Evolutionary conservation across 2,888 invertebrate genomes (phyloP).

Genomic region (Cremastinae sp.): DNA sequence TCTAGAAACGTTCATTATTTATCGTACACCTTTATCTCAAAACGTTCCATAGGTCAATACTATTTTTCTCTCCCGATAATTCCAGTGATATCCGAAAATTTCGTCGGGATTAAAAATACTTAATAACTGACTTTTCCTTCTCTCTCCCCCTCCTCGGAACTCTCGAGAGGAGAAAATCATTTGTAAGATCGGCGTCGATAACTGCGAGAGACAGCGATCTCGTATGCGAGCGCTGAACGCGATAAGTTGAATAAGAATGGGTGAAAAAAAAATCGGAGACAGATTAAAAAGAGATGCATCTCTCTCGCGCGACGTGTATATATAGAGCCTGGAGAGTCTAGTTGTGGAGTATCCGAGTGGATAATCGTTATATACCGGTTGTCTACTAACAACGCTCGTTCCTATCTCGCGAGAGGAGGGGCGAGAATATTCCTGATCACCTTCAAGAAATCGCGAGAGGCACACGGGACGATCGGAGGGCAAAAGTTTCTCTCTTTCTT

Average conservation of each 20-base stretch:
- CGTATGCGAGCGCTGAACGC: constrained; percentile 20
- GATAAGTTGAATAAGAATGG: constrained; percentile 42
- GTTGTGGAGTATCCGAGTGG: constrained; percentile 49
- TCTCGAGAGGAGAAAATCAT: no score
- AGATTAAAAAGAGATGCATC: constrained; percentile 54
- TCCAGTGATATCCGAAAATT: no score
- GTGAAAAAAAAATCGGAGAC: constrained; percentile 28
- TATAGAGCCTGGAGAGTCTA: constrained; percentile 35
- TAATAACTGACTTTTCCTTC: no score
- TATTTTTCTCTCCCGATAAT: background rate
- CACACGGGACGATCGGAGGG: constrained; percentile 39
- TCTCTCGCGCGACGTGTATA: constrained; percentile 36
- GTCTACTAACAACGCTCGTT: constrained; percentile 45
- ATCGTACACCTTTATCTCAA: background rate
- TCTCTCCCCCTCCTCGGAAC: no score
- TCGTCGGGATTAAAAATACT: no score
- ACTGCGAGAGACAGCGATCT: background rate
- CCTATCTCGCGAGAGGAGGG: constrained; percentile 10
- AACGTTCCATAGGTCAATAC: background rate
- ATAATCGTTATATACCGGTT: constrained; percentile 59
- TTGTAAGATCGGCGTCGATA: background rate
- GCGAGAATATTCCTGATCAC: constrained; percentile 55
- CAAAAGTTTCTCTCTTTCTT: constrained; percentile 23
- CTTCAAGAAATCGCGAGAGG: constrained; percentile 36
- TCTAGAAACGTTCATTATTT: constrained; percentile 10